Conservation (phyloP, 1,140 invertebrate genomes). For the Drosophila orosa region DNA sequence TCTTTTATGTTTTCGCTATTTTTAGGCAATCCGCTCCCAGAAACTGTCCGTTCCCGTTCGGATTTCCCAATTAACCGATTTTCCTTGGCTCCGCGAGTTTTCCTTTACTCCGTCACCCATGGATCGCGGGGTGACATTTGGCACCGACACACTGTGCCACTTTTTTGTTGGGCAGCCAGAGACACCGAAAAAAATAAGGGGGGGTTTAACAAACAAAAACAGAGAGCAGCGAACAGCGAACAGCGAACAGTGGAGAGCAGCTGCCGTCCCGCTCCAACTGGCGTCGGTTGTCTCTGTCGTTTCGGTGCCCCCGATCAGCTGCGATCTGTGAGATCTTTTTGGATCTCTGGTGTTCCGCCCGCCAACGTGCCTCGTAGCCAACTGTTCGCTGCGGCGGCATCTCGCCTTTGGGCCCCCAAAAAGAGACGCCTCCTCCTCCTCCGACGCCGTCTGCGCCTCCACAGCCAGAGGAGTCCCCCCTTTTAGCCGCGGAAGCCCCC, state of each 20-base stretch:
- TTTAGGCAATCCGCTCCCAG: slow-evolving; percentile 52
- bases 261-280: slow-evolving; percentile 20
- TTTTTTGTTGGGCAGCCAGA: slow-evolving; percentile 29
- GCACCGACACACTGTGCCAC: slow-evolving; percentile 47
- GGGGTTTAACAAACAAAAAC: slow-evolving; percentile 20
- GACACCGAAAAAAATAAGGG: slow-evolving; percentile 8
- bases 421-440: slow-evolving; percentile 1
- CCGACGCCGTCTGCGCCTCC: not conserved
- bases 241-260: too few species aligned
- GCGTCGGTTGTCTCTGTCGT: slow-evolving; percentile 31
- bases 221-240: slow-evolving; percentile 21
- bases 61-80: slow-evolving; percentile 28
- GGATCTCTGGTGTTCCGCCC: slow-evolving; percentile 45
- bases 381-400: slow-evolving; percentile 54
- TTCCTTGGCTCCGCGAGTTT: slow-evolving; percentile 6
- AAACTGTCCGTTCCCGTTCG: slow-evolving; percentile 16
- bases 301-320: slow-evolving; percentile 61
- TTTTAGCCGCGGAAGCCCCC: not conserved
- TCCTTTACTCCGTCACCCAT: not conserved
- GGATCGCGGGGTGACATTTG: slow-evolving; percentile 31
- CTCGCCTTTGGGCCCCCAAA: slow-evolving; percentile 30
- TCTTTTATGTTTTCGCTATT: slow-evolving; percentile 58
- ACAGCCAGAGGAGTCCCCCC: not conserved
- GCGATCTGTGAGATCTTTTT: slow-evolving; percentile 31
- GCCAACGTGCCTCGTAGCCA: slow-evolving; percentile 63